Evolutionary conservation across 2,888 invertebrate species (phyloP).

Genomic region (Anodontia alba): DNA sequence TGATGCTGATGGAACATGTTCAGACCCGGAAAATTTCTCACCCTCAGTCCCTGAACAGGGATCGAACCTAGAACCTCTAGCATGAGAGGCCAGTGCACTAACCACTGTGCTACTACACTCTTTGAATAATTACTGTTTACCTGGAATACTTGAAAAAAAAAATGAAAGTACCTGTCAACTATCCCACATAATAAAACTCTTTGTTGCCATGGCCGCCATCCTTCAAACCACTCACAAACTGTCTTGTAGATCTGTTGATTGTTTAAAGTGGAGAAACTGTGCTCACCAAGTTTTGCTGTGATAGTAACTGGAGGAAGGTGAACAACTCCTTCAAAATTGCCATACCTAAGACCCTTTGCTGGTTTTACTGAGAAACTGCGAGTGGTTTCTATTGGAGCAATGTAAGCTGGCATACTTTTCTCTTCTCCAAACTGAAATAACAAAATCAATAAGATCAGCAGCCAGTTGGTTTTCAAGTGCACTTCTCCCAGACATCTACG

Average conservation of each 20-base stretch:
- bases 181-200: slow-evolving; percentile 78
- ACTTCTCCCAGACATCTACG: no score
- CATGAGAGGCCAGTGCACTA: no score
- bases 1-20: no score
- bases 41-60: no score
- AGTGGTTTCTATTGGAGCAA: slow-evolving; percentile 70
- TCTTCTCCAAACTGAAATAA: not conserved
- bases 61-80: no score
- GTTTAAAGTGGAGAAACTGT: slow-evolving; percentile 69
- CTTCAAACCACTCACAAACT: slow-evolving; percentile 79
- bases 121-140: no score
- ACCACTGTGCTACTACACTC: no score
- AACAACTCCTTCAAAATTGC: slow-evolving; percentile 76
- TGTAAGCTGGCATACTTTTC: slow-evolving; percentile 71
- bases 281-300: slow-evolving; percentile 43
- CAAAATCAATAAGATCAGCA: no score
- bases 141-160: no score
- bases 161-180: slow-evolving; percentile 74
- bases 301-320: slow-evolving; percentile 71
- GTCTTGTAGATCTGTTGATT: slow-evolving; percentile 78
- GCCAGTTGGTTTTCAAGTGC: no score
- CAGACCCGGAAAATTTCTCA: no score
- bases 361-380: slow-evolving; percentile 69
- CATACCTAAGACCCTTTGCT: slow-evolving; percentile 72
- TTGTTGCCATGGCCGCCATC: slow-evolving; percentile 82